Base-by-base conservation (phyloP, 2,797 vertebrate species). In the Malacoraja senta region DNA sequence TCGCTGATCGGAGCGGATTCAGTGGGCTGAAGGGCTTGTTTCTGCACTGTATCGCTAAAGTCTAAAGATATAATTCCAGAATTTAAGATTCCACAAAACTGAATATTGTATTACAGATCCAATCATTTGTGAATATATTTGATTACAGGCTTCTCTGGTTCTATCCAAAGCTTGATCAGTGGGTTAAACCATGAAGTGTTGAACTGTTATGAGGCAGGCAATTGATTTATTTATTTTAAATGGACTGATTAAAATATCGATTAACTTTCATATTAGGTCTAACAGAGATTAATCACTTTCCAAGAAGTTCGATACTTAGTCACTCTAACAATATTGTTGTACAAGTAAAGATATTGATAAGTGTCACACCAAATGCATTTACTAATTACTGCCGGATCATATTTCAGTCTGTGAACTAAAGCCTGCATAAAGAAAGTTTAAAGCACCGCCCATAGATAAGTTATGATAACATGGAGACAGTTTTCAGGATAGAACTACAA, bases 281-380 rank as follows among this genome's bases (percentile, higher is more conserved):
- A 76, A 92, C 90, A 76, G n/a, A 76, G 71, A 92, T 92, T 76
- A 92, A 92, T 92, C 38, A 29, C 38, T 92, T 9, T 13, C 24
- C 38, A 74, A 58, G 68, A n/a, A 76, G 72, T 53, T 76, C 71
- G n/a, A 92, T 92, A 92, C 71, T 92, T 92, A 92, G 68, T 26
- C 12, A 76, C 71, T 76, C 12, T 92, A 92, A 53, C 38, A 92
- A 92, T 58, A 92, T 76, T 92, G 90, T 92, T 76, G 71, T 76
- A 92, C 71, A 76, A 92, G 90, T 76, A 92, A 92, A 76, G 12
- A 92, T 92, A n/a, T 92, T n/a, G 71, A 44, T 74, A 58, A 24
- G 3, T 76, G 90, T 76, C 90, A 91, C 38, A 74, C 21, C 24
- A 29, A 74, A 74, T 44, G 32, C 90, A 76, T 92, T 92, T 76